Base-by-base conservation (phyloP, 2,797 vertebrate genomes). In the Acestrorhynchus altus region DNA sequence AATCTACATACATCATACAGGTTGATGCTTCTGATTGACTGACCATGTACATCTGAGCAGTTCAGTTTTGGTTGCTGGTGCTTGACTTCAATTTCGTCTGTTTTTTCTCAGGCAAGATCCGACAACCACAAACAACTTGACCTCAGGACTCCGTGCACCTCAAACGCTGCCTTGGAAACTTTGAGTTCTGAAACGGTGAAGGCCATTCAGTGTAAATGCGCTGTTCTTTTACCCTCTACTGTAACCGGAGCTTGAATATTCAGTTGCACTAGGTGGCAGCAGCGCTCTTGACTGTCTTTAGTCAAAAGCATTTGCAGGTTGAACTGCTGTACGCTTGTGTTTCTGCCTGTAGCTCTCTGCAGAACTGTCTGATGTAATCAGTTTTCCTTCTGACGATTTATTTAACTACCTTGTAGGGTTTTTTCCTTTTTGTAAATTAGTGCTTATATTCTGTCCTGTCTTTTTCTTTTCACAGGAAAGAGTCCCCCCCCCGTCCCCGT, bases 101-200 rank as follows among this genome's bases (percentile, higher is more conserved):
- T 42, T 5, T 66, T 46, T 52, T 64, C 20, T 65, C 40, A 84
- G 83, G 22, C 64, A 57, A 26, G 46, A 61, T 4, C 78, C 51
- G 13, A 24, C 15, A 4, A 60, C 44, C 12, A 76, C 39, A 0
- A 82, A 54, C 49, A 46, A 56, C 68, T 69, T 74, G 28, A 69
- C 73, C 0, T 13, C 74, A 65, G 73, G 52, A 12, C 35, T 83
- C 0, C 76, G 76, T 66, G 72, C 75, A n/a, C 81, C 83, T 8
- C 68, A 54, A 12, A 74, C 76, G 9, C 72, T 83, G 6, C 83
- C 83, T 8, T 79, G 83, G 83, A 83, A 82, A 18, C 60, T 49
- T 5, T 84, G 59, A 84, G 80, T 71, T 68, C 42, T 31, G 20
- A 2, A 7, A 26, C 26, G 12, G 31, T 35, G 6, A 2, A 35